These are phyloP conservation scores for Blennius ocellaris DNA, from an alignment of 2,113 vertebrate species.

Conservation along the genomic window DNA sequence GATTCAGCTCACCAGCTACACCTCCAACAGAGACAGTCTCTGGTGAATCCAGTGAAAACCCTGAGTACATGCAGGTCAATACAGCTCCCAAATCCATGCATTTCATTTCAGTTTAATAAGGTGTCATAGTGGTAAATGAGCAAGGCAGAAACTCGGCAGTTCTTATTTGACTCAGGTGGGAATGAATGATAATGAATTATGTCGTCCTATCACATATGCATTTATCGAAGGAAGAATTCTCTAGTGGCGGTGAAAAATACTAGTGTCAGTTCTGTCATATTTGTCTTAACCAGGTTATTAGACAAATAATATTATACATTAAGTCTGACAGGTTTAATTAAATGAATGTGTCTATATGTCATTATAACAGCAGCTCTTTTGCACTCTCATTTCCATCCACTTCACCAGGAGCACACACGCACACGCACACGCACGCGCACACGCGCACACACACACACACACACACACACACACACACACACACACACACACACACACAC, in stretches of 20 bases:
- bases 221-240: conserved; percentile 15
- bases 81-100: conserved; percentile 30
- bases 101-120: conserved; percentile 62
- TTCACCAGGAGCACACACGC: neutral
- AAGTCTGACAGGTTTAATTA: conserved; percentile 29
- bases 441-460: no score
- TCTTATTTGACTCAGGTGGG: conserved; percentile 20
- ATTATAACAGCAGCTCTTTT: conserved; percentile 10
- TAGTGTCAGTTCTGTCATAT: conserved; percentile 6
- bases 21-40: conserved; percentile 20
- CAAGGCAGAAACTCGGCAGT: conserved; percentile 10
- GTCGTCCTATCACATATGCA: conserved; percentile 3
- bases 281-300: conserved; percentile 15
- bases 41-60: conserved; percentile 21
- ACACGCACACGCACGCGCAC: no score
- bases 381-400: conserved; percentile 9
- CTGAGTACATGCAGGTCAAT: conserved; percentile 35
- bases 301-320: neutral
- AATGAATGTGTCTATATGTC: conserved; percentile 3
- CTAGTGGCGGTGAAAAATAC: conserved; percentile 8
- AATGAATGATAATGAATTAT: conserved; percentile 34
- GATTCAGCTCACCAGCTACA: conserved; percentile 14
- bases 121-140: conserved; percentile 53
- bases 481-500: no score
- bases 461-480: no score